These are phyloP conservation scores for Tetrapedia diversipes DNA, from an alignment of 2,888 invertebrate genomes.

Conservation along the genomic window DNA sequence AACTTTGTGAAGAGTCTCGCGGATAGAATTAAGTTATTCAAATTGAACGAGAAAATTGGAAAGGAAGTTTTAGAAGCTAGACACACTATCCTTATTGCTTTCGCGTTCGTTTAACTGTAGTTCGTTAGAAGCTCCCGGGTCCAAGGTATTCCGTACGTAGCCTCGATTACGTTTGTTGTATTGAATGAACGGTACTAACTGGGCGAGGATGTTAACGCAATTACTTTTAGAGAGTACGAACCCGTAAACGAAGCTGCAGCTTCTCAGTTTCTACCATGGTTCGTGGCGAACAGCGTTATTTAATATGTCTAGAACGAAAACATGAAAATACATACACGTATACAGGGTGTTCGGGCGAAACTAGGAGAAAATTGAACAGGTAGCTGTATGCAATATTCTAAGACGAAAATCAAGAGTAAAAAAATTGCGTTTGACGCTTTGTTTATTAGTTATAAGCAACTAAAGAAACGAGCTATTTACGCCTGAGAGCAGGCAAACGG, in stretches of 20 bases:
- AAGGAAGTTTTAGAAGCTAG: neutral
- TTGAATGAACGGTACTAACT: too few relatives aligned
- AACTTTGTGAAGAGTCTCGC: neutral
- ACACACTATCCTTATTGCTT: constrained; percentile 28
- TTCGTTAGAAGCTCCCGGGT: neutral
- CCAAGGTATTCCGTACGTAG: constrained; percentile 30
- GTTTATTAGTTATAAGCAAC: too few relatives aligned
- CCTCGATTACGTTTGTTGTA: constrained; percentile 16
- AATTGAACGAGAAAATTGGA: neutral
- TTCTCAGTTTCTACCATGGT: neutral
- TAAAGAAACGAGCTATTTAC: too few relatives aligned
- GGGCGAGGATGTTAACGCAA: too few relatives aligned
- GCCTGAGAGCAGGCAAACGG: too few relatives aligned
- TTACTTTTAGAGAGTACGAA: constrained; percentile 15
- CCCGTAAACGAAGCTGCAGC: constrained; percentile 2
- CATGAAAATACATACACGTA: too few relatives aligned
- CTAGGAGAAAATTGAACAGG: too few relatives aligned
- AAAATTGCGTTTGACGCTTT: too few relatives aligned
- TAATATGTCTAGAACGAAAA: neutral
- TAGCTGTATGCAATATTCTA: too few relatives aligned
- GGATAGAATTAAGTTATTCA: neutral
- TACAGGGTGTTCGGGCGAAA: too few relatives aligned
- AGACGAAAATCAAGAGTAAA: too few relatives aligned
- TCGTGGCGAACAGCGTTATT: constrained; percentile 1
- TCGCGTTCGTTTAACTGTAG: constrained; percentile 11